These are phyloP conservation scores for Zaprionus inermis DNA, from an alignment of 1,140 invertebrate genomes.

Conservation along the genomic window DNA sequence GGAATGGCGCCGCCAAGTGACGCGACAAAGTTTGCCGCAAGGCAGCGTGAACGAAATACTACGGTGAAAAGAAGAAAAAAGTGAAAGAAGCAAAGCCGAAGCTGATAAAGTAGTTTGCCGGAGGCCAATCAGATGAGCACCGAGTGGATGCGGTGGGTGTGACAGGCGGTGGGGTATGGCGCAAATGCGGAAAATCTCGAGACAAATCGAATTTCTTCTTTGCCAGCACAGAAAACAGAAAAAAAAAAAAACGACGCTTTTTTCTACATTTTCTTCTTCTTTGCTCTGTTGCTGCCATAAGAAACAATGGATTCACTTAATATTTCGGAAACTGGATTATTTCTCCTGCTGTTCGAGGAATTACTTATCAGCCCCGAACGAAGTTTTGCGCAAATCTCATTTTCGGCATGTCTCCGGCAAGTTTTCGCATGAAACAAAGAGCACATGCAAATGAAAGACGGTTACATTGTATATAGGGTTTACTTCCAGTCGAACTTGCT, in stretches of 20 bases:
- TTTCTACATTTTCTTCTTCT: neutral
- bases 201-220: conserved; percentile 68
- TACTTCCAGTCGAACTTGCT: too few species aligned
- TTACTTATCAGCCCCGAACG: conserved; percentile 8
- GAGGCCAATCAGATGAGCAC: conserved; percentile 38
- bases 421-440: neutral
- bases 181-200: conserved; percentile 25
- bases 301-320: conserved; percentile 15
- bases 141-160: neutral
- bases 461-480: neutral
- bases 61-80: conserved; percentile 31
- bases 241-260: neutral
- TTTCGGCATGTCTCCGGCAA: neutral
- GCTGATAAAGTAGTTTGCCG: conserved; percentile 73
- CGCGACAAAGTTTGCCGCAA: conserved; percentile 75
- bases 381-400: conserved; percentile 7
- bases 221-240: conserved; percentile 7
- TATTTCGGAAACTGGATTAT: conserved; percentile 6
- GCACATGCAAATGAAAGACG: conserved; percentile 1
- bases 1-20: conserved; percentile 35
- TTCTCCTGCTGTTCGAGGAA: conserved; percentile 7
- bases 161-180: neutral
- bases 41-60: conserved; percentile 59
- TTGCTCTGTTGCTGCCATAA: conserved; percentile 10
- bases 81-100: conserved; percentile 30